A percentile compares a stretch with the other conserved stretches of the same genome.
These are phyloP conservation scores for Chelmon rostratus DNA, from an alignment of 2,797 vertebrate genomes.

Conservation along the genomic window DNA sequence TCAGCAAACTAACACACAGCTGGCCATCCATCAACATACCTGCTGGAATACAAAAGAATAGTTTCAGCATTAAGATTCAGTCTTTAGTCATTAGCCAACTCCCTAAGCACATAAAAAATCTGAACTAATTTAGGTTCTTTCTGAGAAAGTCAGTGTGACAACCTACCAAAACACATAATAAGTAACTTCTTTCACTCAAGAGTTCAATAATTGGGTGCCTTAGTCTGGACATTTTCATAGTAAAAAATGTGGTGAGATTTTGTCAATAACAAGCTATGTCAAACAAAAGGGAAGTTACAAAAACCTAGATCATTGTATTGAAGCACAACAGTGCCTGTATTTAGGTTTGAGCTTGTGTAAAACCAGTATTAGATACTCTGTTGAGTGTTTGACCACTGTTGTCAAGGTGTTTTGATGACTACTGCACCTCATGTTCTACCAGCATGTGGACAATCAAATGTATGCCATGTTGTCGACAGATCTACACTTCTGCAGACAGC, in stretches of 20 bases:
- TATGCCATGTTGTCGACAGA: no score
- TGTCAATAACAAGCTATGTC: no score
- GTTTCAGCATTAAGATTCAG: slow-evolving; percentile 33
- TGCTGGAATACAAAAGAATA: slow-evolving; percentile 78
- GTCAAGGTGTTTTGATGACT: neutral
- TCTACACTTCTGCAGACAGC: no score
- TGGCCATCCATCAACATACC: slow-evolving; percentile 74
- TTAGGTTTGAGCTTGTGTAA: neutral
- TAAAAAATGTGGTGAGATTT: neutral
- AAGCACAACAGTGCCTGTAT: neutral
- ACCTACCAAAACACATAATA: no score
- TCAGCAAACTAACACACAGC: slow-evolving; percentile 26
- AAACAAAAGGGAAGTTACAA: no score
- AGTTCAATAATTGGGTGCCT: neutral
- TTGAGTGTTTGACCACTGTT: neutral
- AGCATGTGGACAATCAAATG: no score
- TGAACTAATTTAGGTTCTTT: neutral
- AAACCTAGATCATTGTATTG: neutral
- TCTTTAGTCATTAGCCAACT: neutral
- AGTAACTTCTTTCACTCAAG: no score
- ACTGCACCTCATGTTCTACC: no score
- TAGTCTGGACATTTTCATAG: neutral
- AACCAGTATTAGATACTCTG: neutral
- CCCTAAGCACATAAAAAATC: neutral
- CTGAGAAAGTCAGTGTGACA: no score